Evolutionary conservation across 2,113 vertebrate species (phyloP), one percentile per base, ranked within the genome.

Genomic region (Kryptolebias marmoratus): DNA sequence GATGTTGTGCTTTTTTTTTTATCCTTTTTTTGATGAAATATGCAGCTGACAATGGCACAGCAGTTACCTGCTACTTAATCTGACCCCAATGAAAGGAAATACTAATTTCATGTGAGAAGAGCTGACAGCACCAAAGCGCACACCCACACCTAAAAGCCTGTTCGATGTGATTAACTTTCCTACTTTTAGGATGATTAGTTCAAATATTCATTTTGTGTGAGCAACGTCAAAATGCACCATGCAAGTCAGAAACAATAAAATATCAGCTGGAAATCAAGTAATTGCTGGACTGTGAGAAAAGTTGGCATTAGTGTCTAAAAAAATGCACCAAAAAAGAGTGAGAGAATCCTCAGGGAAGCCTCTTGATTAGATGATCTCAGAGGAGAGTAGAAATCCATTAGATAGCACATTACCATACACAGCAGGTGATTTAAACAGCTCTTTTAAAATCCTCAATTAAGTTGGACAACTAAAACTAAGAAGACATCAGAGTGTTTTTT

Each of bases 341-440:
- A 71, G 27, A 83, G 63, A 77, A 54, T 72, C 83, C 71, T 60
- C 7, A 5, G 80, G 77, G 86, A 83, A 65, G 36, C 12, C 6
- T 76, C 53, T 80, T 88, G 71, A 90, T 87, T 69, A 68, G 71
- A 69, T 56, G 50, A 72, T 76, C 77, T 84, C 73, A 76, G 56
- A 80, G 78, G 76, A 81, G 64, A 71, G 65, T 55, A 64, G 56
- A 73, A 83, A 83, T 92, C 78, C 80, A 85, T 89, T 85, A 88
- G 73, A 52, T 44, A 66, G 70, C 50, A 71, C 79, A 80, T 89
- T 85, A 87, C 39, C 77, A 84, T 77, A 75, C 75, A 71, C 75
- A 80, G 71, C 45, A 53, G 69, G 75, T 67, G 42, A 77, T 61
- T 44, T 68, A 76, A 78, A 68, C 68, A 30, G 49, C 69, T 62